Percentiles rank a stretch among this genome's conserved stretches.
phyloP scores from a whole-genome alignment of 2,113 vertebrate genomes.

The Meleagris gallopavo region DNA sequence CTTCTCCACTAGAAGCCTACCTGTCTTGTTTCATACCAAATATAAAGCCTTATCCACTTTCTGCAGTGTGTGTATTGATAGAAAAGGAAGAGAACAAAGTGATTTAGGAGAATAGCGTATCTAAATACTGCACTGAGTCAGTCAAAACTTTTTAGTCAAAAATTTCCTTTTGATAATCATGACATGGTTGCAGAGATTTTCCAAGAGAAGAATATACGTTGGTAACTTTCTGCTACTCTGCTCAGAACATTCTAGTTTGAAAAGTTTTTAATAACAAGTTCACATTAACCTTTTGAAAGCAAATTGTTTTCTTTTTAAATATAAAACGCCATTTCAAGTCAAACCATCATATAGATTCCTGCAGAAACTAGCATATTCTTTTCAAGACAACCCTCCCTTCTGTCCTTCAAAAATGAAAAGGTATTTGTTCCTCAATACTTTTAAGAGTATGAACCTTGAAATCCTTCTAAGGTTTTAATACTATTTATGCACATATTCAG shows the following conservation, averaged over 20 bases:
- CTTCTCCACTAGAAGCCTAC: background rate
- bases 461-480: background rate
- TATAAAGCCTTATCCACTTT: background rate
- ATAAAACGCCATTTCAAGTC: background rate
- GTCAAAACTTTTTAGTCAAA: background rate
- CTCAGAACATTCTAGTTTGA: background rate
- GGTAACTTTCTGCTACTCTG: background rate
- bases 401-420: background rate
- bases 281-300: background rate
- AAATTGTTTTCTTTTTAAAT: background rate
- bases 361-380: background rate
- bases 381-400: background rate
- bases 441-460: background rate
- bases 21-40: background rate
- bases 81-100: constrained; percentile 10
- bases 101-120: background rate
- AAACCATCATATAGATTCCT: background rate
- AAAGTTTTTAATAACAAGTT: constrained; percentile 1
- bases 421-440: background rate
- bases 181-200: background rate
- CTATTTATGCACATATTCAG: background rate
- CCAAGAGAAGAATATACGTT: background rate
- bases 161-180: background rate
- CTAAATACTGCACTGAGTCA: background rate
- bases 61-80: background rate